Evolutionary conservation across 2,797 vertebrate genomes (phyloP), one percentile per base, ranked within the genome.

Genomic region (Diplodus sargus): DNA sequence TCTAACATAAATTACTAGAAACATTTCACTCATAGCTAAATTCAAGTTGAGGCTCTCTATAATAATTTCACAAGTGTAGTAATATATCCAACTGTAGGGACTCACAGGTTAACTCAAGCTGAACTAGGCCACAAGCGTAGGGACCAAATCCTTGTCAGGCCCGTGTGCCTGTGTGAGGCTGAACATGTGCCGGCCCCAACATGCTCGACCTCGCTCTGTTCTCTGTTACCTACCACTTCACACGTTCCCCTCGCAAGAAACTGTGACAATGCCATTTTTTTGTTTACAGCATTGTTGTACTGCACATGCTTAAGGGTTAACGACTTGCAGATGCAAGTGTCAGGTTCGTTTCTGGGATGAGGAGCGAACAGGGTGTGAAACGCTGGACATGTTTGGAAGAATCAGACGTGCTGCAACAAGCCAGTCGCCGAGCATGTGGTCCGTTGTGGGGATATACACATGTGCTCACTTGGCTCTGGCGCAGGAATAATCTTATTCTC

Each of bases 291-390:
- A 81, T 86, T 87, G 90, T 90, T 87, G 88, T 81, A 79, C 62
- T 58, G 70, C 77, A 77, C 82, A 68, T 89, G 91, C 89, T 85
- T 74, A 34, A 54, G 84, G 90, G 87, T 90, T 94, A 95, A 95
- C 92, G 85, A 83, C 79, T 90, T 75, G 85, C 95, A 96, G 92
- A 91, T 93, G 94, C 81, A 57, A 77, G 78, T 13, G 67, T 73
- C 65, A 60, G 82, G 84, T 70, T 86, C 84, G 89, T 91, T 85
- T 88, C 74, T 74, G 66, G 65, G 65, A 78, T 23, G 68, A 82
- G 52, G 81, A 82, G 77, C 79, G 60, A 86, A 85, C 74, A 45
- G 69, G 58, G 83, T 74, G 85, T 82, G 84, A 74, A 85, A 91
- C 89, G 84, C 75, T 67, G 78, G 77, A 68, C 67, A 62, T 48